Base-by-base conservation (phyloP, 2,888 invertebrate genomes). In the Chrysomela aeneicollis region DNA sequence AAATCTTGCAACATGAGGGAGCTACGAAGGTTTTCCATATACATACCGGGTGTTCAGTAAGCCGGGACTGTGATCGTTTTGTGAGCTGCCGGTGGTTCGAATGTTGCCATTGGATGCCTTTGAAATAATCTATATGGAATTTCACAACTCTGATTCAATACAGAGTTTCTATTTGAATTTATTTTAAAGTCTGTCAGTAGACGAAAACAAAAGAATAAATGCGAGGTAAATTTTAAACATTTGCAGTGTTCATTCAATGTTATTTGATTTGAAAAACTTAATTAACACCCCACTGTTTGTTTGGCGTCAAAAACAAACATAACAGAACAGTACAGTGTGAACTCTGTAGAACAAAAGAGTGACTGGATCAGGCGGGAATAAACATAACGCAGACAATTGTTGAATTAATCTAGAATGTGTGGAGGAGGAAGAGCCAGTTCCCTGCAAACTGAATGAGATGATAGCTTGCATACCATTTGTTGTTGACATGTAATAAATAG, bases 261-360 rank as follows among this genome's bases (percentile, higher is more conserved):
- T n/a, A n/a, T n/a, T n/a, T n/a, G n/a, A n/a, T 54, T 55, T 15
- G 22, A 37, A 55, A 55, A 55, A 55, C 42, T 37, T 55, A 55
- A 55, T 55, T 22, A 55, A 35, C 32, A 19, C 15, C 55, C 18
- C 15, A 22, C 42, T 21, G 22, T 22, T 35, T 6, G 32, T 35
- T 5, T 9, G 55, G 19, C 26, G 55, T 55, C 55, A 55, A 55
- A 55, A 55, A 55, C 55, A 55, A 54, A n/a, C n/a, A n/a, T n/a
- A 19, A 55, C 32, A 17, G 55, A 21, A 55, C 37, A 42, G 37
- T 42, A 55, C 55, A 42, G 22, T 42, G 17, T 8, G 55, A 55
- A 42, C 42, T 55, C 32, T 35, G 22, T 37, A 17, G 55, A 37
- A 55, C 55, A 55, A 55, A 55, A 55, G 55, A 55, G 37, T 42